Evolutionary conservation across 2,888 invertebrate genomes (phyloP), one percentile per base, ranked within the genome.

Genomic region (Hoplodrina blanda): DNA sequence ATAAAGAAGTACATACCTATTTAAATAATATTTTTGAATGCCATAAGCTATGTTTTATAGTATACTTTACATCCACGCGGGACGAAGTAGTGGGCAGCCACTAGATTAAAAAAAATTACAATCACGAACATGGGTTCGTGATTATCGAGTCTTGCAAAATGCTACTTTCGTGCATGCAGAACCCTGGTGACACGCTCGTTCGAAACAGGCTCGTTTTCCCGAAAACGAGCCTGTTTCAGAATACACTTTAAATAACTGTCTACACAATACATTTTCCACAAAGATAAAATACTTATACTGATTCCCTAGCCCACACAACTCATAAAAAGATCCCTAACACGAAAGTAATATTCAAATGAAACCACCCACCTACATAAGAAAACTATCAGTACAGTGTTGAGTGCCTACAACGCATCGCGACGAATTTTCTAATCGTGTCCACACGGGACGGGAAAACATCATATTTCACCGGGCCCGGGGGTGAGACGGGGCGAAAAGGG

Each of bases 351-450:
- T 81, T 76, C 69, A 81, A 81, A 81, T 81, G 69, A 82, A 76
- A 70, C 54, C 62, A 70, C 62, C 49, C 56, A 76, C 55, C 49
- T 85, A 84, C 82, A 86, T 87, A 88, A 81, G 86, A 85, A 89
- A 91, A 91, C 91, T 92, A 91, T 91, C 88, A 89, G 81, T 85
- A 85, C 73, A 75, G 77, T 71, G 86, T 76, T 69, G 87, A 86
- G 85, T 87, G 84, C 87, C 82, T 87, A 84, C 84, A 78, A 78
- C 86, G 87, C 83, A 85, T 86, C 88, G 90, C 92, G 91, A 93
- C 92, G 94, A 94, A 94, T 94, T 95, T 95, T 95, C 94, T 95
- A 95, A 95, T 95, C 95, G 95, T 91, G 95, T 95, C 94, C 93
- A 91, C 92, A 88, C 88, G 92, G 93, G 93, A 89, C 91, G 92